Conservation (phyloP, 2,888 invertebrate genomes). For the Lithophane ornitopus region DNA sequence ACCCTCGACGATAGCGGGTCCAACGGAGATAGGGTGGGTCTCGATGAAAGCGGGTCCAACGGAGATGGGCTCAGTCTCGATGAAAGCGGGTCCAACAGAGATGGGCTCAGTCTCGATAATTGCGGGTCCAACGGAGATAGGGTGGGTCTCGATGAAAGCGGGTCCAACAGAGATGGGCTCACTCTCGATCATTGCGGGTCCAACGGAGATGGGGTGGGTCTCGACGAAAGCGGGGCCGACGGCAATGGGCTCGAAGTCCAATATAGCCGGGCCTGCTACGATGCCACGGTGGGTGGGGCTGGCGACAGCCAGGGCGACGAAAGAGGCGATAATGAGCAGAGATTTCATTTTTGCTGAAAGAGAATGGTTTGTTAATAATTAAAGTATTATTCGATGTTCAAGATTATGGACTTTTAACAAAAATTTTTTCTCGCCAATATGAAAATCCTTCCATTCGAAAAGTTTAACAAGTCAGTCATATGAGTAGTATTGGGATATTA, state of each 20-base stretch:
- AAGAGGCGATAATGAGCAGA: constrained; percentile 58
- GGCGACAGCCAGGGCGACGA: constrained; percentile 63
- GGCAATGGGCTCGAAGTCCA: constrained; percentile 55
- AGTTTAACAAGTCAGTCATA: background rate
- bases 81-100: constrained; percentile 43
- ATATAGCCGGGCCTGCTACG: constrained; percentile 62
- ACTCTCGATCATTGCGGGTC: constrained; percentile 52
- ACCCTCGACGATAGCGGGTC: constrained; percentile 1
- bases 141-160: constrained; percentile 38
- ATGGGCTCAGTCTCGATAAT: constrained; percentile 33
- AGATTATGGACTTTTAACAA: too few relatives aligned
- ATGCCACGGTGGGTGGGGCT: constrained; percentile 65
- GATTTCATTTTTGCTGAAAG: constrained; percentile 64
- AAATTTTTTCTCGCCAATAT: background rate
- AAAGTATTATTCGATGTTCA: background rate
- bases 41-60: constrained; percentile 46
- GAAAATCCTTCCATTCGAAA: background rate
- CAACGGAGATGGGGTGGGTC: constrained; percentile 44
- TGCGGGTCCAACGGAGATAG: constrained; percentile 58
- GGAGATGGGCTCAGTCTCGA: constrained; percentile 43
- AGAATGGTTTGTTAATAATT: background rate
- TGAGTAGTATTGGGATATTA: background rate
- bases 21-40: background rate
- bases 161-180: constrained; percentile 46
- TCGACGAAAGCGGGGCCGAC: constrained; percentile 57